phyloP scores from a whole-genome alignment of 2,113 vertebrate species.

The Arizona elegans region DNA sequence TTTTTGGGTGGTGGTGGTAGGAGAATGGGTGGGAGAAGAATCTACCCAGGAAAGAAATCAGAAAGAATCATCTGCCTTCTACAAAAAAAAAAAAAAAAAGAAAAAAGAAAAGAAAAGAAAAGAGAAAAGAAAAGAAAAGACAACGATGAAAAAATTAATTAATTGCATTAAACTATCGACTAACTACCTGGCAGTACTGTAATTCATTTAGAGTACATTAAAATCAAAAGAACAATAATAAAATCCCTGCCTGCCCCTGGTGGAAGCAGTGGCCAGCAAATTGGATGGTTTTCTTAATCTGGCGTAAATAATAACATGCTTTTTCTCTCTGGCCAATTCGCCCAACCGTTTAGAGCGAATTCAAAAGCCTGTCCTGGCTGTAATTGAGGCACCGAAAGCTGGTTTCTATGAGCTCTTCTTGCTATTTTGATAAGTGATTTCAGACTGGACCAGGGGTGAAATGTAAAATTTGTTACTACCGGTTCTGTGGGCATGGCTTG shows the following conservation, averaged over 20 bases:
- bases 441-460: constrained; percentile 51
- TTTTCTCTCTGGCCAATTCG: constrained; percentile 75
- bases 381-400: constrained; percentile 79
- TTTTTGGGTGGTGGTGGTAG: background rate
- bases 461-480: too few species aligned
- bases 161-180: constrained; percentile 85
- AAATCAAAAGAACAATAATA: constrained; percentile 82
- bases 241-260: constrained; percentile 80
- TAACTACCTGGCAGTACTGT: constrained; percentile 78
- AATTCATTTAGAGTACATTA: constrained; percentile 84
- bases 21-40: constrained; percentile 19
- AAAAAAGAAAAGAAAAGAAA: too few species aligned
- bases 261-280: constrained; percentile 79
- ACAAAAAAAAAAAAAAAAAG: background rate
- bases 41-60: constrained; percentile 31
- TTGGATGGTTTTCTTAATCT: constrained; percentile 85
- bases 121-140: too few species aligned
- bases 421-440: constrained; percentile 63
- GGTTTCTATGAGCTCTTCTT: constrained; percentile 53
- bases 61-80: background rate
- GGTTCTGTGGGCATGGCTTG: too few species aligned
- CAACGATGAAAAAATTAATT: constrained; percentile 74
- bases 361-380: constrained; percentile 72
- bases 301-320: constrained; percentile 85
- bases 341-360: constrained; percentile 79